Percentiles rank a stretch among this genome's conserved stretches.
These are phyloP conservation scores for Okamejei kenojei DNA, from an alignment of 2,797 vertebrate species.

Conservation along the genomic window DNA sequence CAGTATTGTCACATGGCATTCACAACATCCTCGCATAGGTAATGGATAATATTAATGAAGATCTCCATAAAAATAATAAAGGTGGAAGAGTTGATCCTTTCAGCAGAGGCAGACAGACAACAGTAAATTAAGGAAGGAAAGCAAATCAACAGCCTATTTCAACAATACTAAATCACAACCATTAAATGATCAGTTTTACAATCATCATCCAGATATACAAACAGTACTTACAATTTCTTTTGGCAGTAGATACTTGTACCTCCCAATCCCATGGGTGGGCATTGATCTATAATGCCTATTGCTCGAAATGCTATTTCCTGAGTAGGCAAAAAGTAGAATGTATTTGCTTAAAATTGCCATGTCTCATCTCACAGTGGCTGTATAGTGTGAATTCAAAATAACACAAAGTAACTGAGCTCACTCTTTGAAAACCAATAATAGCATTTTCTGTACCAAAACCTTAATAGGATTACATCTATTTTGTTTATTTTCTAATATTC, in stretches of 20 bases:
- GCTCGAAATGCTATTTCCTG: constrained; percentile 43
- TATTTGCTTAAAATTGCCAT: constrained; percentile 43
- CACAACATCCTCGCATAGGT: neutral
- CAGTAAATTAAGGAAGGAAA: neutral
- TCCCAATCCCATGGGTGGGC: constrained; percentile 78
- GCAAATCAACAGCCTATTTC: neutral
- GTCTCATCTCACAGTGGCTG: neutral
- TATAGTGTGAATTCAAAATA: neutral
- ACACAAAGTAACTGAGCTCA: neutral
- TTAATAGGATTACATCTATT: neutral
- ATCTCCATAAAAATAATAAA: neutral
- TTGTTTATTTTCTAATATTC: neutral
- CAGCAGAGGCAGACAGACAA: neutral
- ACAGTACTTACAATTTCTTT: constrained; percentile 54
- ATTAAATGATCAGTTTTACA: neutral
- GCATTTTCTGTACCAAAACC: neutral
- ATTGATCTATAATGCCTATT: constrained; percentile 62
- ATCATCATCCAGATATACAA: neutral
- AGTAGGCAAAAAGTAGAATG: constrained; percentile 43
- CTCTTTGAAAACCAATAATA: neutral
- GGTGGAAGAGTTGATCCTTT: neutral
- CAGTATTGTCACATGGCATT: neutral
- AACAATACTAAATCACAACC: neutral
- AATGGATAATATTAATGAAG: neutral
- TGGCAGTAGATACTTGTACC: constrained; percentile 66